Evolutionary conservation across 1,140 invertebrate species (phyloP).

Genomic region (Aphaenogaster floridana): DNA sequence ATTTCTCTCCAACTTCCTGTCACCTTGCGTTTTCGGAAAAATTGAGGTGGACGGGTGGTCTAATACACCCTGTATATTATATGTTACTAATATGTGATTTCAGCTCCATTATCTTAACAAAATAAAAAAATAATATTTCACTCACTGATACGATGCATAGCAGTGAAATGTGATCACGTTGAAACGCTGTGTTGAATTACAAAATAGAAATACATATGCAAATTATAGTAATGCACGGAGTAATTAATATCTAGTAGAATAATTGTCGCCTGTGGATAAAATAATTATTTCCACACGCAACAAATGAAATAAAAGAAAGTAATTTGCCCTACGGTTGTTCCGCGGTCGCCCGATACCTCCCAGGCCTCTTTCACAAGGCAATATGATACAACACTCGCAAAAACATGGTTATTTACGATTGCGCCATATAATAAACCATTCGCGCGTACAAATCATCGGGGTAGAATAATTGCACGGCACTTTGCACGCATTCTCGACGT

Average conservation of each 20-base stretch:
- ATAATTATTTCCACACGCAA: background rate
- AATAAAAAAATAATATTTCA: background rate
- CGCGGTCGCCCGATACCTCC: background rate
- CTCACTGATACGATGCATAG: background rate
- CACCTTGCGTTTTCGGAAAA: too few relatives aligned
- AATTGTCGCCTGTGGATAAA: background rate
- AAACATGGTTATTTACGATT: constrained; percentile 8
- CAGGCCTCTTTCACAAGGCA: background rate
- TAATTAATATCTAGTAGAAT: background rate
- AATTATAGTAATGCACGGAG: background rate
- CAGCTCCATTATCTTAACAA: background rate
- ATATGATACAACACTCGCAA: background rate
- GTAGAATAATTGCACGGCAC: background rate
- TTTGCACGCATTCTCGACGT: background rate
- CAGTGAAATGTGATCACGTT: background rate
- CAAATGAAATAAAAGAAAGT: background rate
- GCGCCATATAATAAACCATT: too few relatives aligned
- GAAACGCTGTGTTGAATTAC: background rate
- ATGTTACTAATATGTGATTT: background rate
- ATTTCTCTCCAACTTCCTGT: too few relatives aligned
- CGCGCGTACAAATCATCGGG: background rate
- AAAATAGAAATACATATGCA: background rate
- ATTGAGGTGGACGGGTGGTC: too few relatives aligned
- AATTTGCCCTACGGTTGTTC: background rate
- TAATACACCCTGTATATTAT: too few relatives aligned